phyloP scores from a whole-genome alignment of 2,888 invertebrate species.

The Ceraclea dissimilis region DNA sequence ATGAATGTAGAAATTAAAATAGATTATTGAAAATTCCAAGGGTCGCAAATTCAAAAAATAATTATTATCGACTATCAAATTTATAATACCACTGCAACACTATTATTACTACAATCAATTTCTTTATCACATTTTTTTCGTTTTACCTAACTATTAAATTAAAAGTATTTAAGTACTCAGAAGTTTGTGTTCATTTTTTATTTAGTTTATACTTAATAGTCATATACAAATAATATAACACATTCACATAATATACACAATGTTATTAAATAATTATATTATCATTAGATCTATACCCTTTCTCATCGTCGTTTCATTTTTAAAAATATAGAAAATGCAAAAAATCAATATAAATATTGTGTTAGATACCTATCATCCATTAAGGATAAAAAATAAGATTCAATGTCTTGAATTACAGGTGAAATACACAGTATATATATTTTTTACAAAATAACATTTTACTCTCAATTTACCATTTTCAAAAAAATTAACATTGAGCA shows the following conservation, averaged over 20 bases:
- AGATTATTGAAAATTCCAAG: too few species aligned
- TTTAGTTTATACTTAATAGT: background rate
- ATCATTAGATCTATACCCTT: background rate
- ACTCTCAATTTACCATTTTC: too few species aligned
- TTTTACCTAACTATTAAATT: slow-evolving; percentile 23
- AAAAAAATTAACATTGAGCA: too few species aligned
- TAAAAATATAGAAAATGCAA: too few species aligned
- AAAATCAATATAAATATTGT: too few species aligned
- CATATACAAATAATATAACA: background rate
- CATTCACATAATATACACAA: background rate
- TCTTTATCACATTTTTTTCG: slow-evolving; percentile 27
- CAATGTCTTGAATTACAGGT: background rate
- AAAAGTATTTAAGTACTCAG: slow-evolving; percentile 24
- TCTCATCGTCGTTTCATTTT: background rate
- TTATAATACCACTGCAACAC: background rate
- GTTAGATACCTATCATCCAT: too few species aligned
- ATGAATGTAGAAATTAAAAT: too few species aligned
- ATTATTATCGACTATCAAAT: too few species aligned
- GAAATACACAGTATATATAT: too few species aligned
- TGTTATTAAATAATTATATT: background rate
- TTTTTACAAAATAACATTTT: too few species aligned
- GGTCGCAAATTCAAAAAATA: too few species aligned
- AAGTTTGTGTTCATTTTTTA: slow-evolving; percentile 1
- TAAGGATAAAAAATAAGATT: background rate
- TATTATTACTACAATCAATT: slow-evolving; percentile 21